Percentiles rank a stretch among this genome's conserved stretches.
Conservation (phyloP, 1,140 invertebrate species). For the Leptinotarsa texana region DNA sequence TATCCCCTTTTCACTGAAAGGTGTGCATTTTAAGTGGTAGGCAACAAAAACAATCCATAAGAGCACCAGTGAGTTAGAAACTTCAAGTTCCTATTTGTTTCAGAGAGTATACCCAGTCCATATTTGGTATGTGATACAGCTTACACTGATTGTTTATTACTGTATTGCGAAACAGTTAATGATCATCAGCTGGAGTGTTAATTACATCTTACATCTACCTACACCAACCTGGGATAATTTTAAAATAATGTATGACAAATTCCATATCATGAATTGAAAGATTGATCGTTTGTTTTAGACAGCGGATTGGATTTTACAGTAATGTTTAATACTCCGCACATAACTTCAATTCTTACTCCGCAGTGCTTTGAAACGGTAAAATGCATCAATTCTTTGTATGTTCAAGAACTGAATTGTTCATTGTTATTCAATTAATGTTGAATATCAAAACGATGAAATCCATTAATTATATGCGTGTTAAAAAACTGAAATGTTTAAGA, state of each 20-base stretch:
- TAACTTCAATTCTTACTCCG: too few relatives aligned
- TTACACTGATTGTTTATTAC: background rate
- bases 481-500: too few relatives aligned
- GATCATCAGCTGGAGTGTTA: conserved; percentile 5
- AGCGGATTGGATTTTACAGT: background rate
- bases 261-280: background rate
- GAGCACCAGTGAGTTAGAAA: too few relatives aligned
- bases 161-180: conserved; percentile 3
- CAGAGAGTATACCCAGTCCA: background rate
- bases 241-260: background rate
- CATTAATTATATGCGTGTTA: too few relatives aligned
- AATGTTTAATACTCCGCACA: background rate
- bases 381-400: too few relatives aligned
- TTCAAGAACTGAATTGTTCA: too few relatives aligned
- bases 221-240: background rate
- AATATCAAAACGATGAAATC: too few relatives aligned
- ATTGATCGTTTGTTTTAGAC: background rate
- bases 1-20: too few relatives aligned
- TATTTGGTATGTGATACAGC: background rate
- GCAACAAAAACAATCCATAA: too few relatives aligned
- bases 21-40: too few relatives aligned
- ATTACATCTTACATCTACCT: conserved; percentile 1
- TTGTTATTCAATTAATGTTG: too few relatives aligned
- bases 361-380: too few relatives aligned
- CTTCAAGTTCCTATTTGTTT: background rate